Percentiles rank a stretch among this genome's conserved stretches.
phyloP scores from a whole-genome alignment of 2,888 invertebrate species.

The Heliconius ethilla region DNA sequence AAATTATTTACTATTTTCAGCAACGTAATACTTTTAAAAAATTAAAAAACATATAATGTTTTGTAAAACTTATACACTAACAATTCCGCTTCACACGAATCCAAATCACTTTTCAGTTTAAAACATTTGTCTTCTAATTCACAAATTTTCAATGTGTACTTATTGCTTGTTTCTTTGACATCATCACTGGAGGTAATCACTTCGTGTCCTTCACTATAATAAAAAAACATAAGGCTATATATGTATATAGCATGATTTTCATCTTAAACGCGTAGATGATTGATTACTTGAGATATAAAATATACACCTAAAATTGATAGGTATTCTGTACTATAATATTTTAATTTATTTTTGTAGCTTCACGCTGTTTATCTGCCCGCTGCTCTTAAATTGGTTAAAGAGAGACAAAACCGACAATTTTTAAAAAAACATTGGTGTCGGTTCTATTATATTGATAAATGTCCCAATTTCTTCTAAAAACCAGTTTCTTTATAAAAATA shows the following conservation, averaged over 20 bases:
- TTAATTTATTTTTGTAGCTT: no score
- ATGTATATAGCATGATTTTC: slow-evolving; percentile 49
- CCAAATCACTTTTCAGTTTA: slow-evolving; percentile 70
- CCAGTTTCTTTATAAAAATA: no score
- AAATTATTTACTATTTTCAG: no score
- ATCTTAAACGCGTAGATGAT: slow-evolving; percentile 57
- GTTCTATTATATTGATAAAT: no score
- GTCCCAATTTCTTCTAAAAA: no score
- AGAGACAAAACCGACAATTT: no score
- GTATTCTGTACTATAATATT: no score
- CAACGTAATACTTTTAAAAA: not conserved
- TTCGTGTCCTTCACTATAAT: slow-evolving; percentile 64
- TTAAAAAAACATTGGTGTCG: no score
- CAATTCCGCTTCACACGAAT: slow-evolving; percentile 72
- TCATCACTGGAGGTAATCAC: slow-evolving; percentile 55
- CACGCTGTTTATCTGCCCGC: no score
- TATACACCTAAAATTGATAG: no score
- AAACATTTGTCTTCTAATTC: slow-evolving; percentile 73
- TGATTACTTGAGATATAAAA: slow-evolving; percentile 48
- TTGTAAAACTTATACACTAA: slow-evolving; percentile 61
- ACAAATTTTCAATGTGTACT: slow-evolving; percentile 71
- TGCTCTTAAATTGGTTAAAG: no score
- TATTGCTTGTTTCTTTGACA: slow-evolving; percentile 60
- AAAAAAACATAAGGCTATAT: slow-evolving; percentile 46
- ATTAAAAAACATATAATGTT: not conserved